Evolutionary conservation across 2,113 vertebrate genomes (phyloP), one percentile per base, ranked within the genome.

Genomic region (Austrofundulus limnaeus): DNA sequence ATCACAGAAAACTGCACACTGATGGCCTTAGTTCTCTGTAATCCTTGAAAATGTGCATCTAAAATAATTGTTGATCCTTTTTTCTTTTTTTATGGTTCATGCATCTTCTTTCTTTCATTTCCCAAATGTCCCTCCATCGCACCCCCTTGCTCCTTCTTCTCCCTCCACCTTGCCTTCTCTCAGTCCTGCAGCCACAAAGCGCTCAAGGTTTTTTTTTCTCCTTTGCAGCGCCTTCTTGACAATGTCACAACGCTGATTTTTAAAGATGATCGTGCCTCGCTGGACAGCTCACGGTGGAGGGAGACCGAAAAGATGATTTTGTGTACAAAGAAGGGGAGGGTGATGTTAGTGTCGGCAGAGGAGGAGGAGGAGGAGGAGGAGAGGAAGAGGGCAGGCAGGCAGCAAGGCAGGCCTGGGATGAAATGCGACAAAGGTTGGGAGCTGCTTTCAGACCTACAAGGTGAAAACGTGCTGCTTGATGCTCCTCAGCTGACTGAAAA

Each of bases 361-460:
- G n/a, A n/a, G n/a, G n/a, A n/a, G n/a, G n/a, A n/a, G 21, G 56
- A 49, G 72, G 49, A 49, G 42, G n/a, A 43, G 59, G 43, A 19
- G 67, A 43, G 59, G 43, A 19, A 64, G 49, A 42, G 62, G 43
- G 70, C 57, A 60, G 64, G 81, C 68, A 7, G 28, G 49, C 38
- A n/a, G n/a, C n/a, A n/a, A 60, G 43, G 70, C 57, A 60, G 64
- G 81, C 68, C 48, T 34, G 72, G 50, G 64, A 76, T 87, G 81
- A 88, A 86, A 87, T 87, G 85, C 87, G 87, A 90, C 88, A 90
- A 90, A 88, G 85, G 82, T 86, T 85, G 79, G 11, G n/a, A 84
- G 83, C 73, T 52, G 69, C 70, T 77, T 77, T 79, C 38, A 64
- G 72, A 73, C 54, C 73, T 28, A 68, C 59, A 61, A 52, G 61